Evolutionary conservation across 1,140 invertebrate genomes (phyloP).

Genomic region (Leptinotarsa lineolata): DNA sequence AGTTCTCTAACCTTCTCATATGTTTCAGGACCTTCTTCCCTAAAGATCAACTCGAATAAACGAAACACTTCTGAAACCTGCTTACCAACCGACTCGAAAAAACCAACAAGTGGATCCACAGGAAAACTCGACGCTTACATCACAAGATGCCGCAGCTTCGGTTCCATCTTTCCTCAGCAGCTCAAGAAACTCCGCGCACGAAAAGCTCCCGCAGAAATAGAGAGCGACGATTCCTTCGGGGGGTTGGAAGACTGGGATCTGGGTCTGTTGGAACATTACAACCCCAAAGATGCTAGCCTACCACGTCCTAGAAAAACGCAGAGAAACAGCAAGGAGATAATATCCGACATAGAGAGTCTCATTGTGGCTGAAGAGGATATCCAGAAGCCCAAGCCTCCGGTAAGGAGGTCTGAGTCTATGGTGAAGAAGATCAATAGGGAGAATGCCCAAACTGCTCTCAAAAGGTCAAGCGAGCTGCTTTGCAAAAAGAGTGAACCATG

Average conservation of each 20-base stretch:
- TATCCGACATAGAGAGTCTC: constrained; percentile 50
- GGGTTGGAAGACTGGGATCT: constrained; percentile 58
- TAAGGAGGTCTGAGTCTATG: constrained; percentile 47
- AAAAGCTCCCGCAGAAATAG: constrained; percentile 48
- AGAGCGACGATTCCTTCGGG: constrained; percentile 57
- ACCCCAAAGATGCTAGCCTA: constrained; percentile 53
- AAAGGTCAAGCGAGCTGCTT: constrained; percentile 20
- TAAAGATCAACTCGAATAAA: constrained; percentile 26
- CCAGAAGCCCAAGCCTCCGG: constrained; percentile 41
- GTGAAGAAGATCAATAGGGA: constrained; percentile 50
- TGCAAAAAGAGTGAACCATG: constrained; percentile 19
- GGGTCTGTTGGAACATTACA: constrained; percentile 55
- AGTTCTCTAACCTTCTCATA: background rate
- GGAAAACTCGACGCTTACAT: constrained; percentile 55
- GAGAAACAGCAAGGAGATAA: constrained; percentile 34
- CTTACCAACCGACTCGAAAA: constrained; percentile 46
- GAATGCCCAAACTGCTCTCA: constrained; percentile 30
- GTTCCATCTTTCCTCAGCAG: constrained; percentile 54
- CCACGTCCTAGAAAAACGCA: constrained; percentile 45
- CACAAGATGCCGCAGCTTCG: constrained; percentile 54
- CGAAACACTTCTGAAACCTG: constrained; percentile 43
- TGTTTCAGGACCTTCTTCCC: constrained; percentile 10
- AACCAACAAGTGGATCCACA: constrained; percentile 45
- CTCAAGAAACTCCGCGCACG: constrained; percentile 49
- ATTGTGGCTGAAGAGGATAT: constrained; percentile 45